Evolutionary conservation across 2,797 vertebrate genomes (phyloP).

Genomic region (Melanotaenia boesemani): DNA sequence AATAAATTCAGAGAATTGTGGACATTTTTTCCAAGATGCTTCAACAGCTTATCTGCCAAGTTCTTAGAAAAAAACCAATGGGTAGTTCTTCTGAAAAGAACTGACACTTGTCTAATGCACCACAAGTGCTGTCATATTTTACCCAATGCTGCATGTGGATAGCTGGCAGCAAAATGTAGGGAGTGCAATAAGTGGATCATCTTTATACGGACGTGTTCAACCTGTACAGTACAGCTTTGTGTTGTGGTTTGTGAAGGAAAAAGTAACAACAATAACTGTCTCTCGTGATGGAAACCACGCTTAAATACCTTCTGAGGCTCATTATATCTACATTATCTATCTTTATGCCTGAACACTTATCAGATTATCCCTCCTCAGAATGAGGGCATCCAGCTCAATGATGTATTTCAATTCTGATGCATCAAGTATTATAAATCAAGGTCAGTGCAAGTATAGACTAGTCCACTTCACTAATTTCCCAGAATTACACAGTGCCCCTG

Average conservation of each 20-base stretch:
- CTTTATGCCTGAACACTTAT: conserved; percentile 9
- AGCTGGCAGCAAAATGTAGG: background rate
- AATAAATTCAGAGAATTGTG: background rate
- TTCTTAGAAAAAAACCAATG: background rate
- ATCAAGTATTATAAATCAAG: conserved; percentile 32
- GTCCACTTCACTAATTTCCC: conserved; percentile 52
- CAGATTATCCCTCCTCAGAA: conserved; percentile 17
- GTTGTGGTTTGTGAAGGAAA: background rate
- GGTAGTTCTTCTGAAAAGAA: background rate
- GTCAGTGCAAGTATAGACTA: conserved; percentile 54
- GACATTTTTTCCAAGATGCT: background rate
- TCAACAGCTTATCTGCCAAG: background rate
- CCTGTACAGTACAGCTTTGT: background rate
- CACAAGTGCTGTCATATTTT: background rate
- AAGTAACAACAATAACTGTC: conserved; percentile 13
- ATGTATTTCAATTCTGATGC: conserved; percentile 26
- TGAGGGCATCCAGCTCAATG: conserved; percentile 11
- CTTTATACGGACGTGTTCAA: background rate
- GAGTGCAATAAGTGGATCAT: background rate
- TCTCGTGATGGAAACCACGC: conserved; percentile 1
- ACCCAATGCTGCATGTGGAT: background rate
- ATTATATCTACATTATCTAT: conserved; percentile 24
- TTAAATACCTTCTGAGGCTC: conserved; percentile 17
- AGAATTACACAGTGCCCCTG: conserved; percentile 49
- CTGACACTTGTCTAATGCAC: background rate